Conservation (phyloP, 2,113 vertebrate genomes). For the Sprattus sprattus region DNA sequence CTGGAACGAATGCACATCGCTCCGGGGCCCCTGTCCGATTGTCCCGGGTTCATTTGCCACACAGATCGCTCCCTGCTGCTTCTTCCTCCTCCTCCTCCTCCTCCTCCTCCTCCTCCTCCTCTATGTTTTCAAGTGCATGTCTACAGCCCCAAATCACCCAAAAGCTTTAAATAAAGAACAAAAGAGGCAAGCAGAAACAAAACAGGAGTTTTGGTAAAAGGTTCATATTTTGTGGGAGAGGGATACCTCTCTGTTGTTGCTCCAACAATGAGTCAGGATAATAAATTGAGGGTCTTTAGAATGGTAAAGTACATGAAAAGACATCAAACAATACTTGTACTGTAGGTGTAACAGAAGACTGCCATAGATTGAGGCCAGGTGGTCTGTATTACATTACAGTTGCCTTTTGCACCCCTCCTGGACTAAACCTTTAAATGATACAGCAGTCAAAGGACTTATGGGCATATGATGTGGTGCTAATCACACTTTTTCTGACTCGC, state of each 20-base stretch:
- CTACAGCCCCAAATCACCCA: background rate
- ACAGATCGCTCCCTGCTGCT: background rate
- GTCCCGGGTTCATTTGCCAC: constrained; percentile 1
- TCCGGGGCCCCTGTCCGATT: background rate
- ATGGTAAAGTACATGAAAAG: constrained; percentile 6
- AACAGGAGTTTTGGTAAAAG: background rate
- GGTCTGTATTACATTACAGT: background rate
- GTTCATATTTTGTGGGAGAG: background rate
- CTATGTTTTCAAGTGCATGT: background rate
- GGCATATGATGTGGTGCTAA: background rate
- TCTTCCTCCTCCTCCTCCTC: background rate
- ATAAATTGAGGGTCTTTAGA: background rate
- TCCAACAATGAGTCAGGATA: background rate
- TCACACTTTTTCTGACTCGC: background rate
- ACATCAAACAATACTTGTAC: background rate
- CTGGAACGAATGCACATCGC: background rate
- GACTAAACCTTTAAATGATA: background rate
- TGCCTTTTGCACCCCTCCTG: constrained; percentile 10
- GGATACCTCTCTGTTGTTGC: background rate
- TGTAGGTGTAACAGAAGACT: constrained; percentile 5
- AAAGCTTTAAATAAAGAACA: background rate
- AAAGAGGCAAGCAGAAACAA: background rate
- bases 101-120: background rate
- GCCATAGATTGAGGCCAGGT: background rate
- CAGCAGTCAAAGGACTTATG: background rate